phyloP scores from a whole-genome alignment of 2,888 invertebrate genomes.

The Apodemia hepburni region DNA sequence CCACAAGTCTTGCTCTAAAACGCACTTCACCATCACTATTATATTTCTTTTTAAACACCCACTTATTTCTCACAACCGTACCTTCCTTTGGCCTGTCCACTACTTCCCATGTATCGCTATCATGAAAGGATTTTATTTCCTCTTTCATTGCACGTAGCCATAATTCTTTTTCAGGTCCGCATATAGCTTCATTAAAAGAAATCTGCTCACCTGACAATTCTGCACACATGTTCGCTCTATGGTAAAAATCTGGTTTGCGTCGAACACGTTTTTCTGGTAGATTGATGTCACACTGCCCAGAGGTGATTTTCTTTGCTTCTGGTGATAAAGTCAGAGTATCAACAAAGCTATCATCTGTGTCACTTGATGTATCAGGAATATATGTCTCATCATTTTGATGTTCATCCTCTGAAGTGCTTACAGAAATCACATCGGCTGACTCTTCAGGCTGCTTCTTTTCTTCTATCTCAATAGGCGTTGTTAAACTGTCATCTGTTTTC shows the following conservation, averaged over 20 bases:
- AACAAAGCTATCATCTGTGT: constrained; percentile 9
- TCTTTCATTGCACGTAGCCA: constrained; percentile 28
- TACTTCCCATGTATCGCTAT: constrained; percentile 30
- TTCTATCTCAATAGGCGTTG: constrained; percentile 17
- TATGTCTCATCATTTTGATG: constrained; percentile 16
- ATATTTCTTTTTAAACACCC: constrained; percentile 26
- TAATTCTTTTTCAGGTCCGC: constrained; percentile 26
- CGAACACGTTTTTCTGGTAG: constrained; percentile 24
- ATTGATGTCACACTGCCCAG: not conserved
- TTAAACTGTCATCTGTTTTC: constrained; percentile 18
- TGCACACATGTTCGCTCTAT: constrained; percentile 19
- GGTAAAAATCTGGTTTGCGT: constrained; percentile 24
- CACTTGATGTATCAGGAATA: constrained; percentile 10
- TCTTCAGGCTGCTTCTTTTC: constrained; percentile 19
- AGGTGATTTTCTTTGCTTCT: constrained; percentile 1
- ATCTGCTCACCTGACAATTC: constrained; percentile 18
- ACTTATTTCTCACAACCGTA: constrained; percentile 26
- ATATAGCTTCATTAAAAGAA: constrained; percentile 24
- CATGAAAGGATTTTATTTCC: constrained; percentile 27
- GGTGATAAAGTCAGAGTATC: constrained; percentile 3
- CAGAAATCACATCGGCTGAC: no score
- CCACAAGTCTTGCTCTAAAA: constrained; percentile 26
- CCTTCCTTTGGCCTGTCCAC: constrained; percentile 14
- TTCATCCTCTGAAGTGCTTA: no score
- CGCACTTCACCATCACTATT: constrained; percentile 25